Conservation (phyloP, 1,140 invertebrate genomes). For the Camponotus pennsylvanicus region DNA sequence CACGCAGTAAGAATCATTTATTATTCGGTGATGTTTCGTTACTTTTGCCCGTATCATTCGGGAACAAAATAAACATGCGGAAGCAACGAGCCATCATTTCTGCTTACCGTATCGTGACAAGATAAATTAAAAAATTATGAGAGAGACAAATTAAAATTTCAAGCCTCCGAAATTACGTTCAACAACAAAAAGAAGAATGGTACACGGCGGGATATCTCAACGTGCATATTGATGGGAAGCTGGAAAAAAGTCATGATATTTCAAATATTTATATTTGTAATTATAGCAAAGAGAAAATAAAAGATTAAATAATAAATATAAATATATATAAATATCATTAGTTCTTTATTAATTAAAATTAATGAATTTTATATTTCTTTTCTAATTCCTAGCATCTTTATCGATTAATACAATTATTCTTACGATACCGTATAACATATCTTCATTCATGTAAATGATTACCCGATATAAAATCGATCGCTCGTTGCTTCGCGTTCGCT, state of each 20-base stretch:
- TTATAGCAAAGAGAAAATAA: not conserved
- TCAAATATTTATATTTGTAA: slow-evolving; percentile 21
- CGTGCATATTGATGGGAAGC: not conserved
- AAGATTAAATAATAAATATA: not conserved
- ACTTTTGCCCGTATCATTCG: slow-evolving; percentile 43
- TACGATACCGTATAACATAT: not conserved
- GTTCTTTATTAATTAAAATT: not conserved
- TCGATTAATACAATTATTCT: not conserved
- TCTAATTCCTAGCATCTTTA: not conserved
- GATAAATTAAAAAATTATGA: slow-evolving; percentile 39
- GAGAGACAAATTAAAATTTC: slow-evolving; percentile 48
- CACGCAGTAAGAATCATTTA: slow-evolving; percentile 56
- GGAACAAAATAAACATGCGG: slow-evolving; percentile 26
- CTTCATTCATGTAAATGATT: not conserved
- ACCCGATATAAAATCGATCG: not conserved
- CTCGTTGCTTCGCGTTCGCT: too few species aligned
- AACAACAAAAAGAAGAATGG: not conserved
- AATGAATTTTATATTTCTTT: not conserved
- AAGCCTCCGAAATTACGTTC: not conserved
- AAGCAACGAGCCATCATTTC: slow-evolving; percentile 30
- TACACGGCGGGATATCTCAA: not conserved
- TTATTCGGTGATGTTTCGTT: slow-evolving; percentile 34
- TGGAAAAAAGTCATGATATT: slow-evolving; percentile 4
- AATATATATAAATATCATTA: not conserved
- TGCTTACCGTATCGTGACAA: not conserved